Percentiles rank a stretch among this genome's conserved stretches.
Evolutionary conservation across 2,888 invertebrate species (phyloP).

Genomic region (Drosophila mimica): DNA sequence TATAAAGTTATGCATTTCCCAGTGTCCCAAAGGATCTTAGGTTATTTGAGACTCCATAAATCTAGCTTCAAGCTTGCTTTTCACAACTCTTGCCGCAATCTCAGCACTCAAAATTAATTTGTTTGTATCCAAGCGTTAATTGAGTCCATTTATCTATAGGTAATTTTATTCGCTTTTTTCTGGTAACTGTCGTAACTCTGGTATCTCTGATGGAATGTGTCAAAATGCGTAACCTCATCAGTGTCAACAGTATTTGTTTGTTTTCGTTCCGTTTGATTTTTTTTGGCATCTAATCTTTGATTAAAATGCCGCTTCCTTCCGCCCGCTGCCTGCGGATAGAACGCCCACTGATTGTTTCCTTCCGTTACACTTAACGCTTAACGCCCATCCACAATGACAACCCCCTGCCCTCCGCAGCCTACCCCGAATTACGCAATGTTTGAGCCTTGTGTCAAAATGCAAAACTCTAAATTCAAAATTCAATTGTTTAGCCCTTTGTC

Average conservation of each 20-base stretch:
- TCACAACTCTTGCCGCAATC: not conserved
- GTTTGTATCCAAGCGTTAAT: slow-evolving; percentile 27
- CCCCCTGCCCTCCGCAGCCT: not conserved
- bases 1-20: not conserved
- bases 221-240: slow-evolving; percentile 71
- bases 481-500: slow-evolving; percentile 76
- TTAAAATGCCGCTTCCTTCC: slow-evolving; percentile 71
- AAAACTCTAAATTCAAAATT: slow-evolving; percentile 83
- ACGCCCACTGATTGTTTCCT: slow-evolving; percentile 72
- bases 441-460: slow-evolving; percentile 72
- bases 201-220: slow-evolving; percentile 24
- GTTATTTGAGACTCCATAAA: not conserved
- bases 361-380: slow-evolving; percentile 44
- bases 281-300: slow-evolving; percentile 79
- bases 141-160: slow-evolving; percentile 8
- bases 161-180: not conserved
- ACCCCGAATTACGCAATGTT: slow-evolving; percentile 45
- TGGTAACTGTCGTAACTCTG: not conserved
- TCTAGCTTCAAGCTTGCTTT: not conserved
- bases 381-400: slow-evolving; percentile 7
- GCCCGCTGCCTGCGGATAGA: slow-evolving; percentile 29
- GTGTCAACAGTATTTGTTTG: slow-evolving; percentile 55
- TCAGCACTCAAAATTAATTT: not conserved
- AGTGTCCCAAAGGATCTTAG: not conserved
- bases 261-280: not conserved